Evolutionary conservation across 2,888 invertebrate genomes (phyloP).

Genomic region (Gibbula magus): DNA sequence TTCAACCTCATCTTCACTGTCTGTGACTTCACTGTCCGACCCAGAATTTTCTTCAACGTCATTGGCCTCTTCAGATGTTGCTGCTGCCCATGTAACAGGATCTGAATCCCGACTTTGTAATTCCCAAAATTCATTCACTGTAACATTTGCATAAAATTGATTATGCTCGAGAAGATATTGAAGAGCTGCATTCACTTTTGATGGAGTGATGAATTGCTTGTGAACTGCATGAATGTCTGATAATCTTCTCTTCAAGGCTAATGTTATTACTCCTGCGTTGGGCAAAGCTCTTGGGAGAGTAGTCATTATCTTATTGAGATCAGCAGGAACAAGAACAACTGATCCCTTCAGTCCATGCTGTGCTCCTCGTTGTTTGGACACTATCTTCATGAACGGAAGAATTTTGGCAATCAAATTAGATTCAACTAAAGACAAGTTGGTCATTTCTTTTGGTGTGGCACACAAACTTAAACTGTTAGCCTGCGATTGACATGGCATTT

Average conservation of each 20-base stretch:
- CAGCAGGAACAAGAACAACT: constrained; percentile 31
- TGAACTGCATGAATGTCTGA: constrained; percentile 35
- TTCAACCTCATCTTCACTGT: too few species aligned
- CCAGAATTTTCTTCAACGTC: too few species aligned
- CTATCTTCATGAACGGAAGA: not conserved
- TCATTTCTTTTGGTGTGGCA: not conserved
- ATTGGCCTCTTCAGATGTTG: not conserved
- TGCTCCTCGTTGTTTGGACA: not conserved
- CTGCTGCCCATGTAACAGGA: constrained; percentile 11
- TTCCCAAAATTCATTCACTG: constrained; percentile 18
- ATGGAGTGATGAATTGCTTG: constrained; percentile 34
- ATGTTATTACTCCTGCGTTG: constrained; percentile 29
- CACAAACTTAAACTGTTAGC: not conserved
- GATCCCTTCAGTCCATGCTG: constrained; percentile 29
- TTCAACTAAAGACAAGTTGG: not conserved
- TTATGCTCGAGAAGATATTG: constrained; percentile 26
- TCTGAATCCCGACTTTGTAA: not conserved
- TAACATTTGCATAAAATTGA: constrained; percentile 28
- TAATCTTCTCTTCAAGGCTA: constrained; percentile 34
- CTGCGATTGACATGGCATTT: not conserved
- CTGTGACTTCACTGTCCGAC: too few species aligned
- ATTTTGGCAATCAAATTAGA: not conserved
- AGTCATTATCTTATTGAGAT: constrained; percentile 30
- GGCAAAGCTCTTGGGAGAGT: constrained; percentile 27
- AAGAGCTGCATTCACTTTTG: constrained; percentile 31